These are phyloP conservation scores for Beaufortia kweichowensis DNA, from an alignment of 2,113 vertebrate species.

Conservation along the genomic window DNA sequence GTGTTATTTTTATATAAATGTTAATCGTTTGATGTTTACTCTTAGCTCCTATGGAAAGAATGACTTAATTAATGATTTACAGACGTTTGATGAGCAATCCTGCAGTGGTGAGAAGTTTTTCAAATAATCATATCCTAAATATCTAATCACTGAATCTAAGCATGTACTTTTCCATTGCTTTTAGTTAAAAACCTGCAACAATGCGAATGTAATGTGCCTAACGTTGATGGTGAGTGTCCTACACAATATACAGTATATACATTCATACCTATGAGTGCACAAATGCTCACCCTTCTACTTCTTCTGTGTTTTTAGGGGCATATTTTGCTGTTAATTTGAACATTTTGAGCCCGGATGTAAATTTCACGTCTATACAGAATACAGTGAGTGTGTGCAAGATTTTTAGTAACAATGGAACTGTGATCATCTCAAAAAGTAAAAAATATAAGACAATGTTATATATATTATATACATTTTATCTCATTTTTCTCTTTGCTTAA, in stretches of 20 bases:
- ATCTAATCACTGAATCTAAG: too few species aligned
- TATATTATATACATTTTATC: not conserved
- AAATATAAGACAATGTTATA: not conserved
- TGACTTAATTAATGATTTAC: not conserved
- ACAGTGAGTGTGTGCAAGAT: constrained; percentile 29
- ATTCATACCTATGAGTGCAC: not conserved
- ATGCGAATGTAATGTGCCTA: not conserved
- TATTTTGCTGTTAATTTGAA: constrained; percentile 47
- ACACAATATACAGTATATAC: not conserved
- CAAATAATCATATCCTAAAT: too few species aligned
- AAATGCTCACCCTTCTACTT: not conserved
- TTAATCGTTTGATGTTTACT: not conserved
- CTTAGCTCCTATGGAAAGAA: constrained; percentile 34
- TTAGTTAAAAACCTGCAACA: not conserved
- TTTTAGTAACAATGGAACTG: not conserved
- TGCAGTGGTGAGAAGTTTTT: constrained; percentile 36
- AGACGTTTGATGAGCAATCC: not conserved
- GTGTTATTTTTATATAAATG: not conserved
- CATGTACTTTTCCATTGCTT: too few species aligned
- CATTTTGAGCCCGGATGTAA: constrained; percentile 26
- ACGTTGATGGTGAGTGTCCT: not conserved
- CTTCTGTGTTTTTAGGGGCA: constrained; percentile 21
- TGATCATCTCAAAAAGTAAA: not conserved
- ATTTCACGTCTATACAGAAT: constrained; percentile 7
- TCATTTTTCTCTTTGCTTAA: not conserved